phyloP scores from a whole-genome alignment of 2,797 vertebrate genomes.

The Salarias fasciatus region DNA sequence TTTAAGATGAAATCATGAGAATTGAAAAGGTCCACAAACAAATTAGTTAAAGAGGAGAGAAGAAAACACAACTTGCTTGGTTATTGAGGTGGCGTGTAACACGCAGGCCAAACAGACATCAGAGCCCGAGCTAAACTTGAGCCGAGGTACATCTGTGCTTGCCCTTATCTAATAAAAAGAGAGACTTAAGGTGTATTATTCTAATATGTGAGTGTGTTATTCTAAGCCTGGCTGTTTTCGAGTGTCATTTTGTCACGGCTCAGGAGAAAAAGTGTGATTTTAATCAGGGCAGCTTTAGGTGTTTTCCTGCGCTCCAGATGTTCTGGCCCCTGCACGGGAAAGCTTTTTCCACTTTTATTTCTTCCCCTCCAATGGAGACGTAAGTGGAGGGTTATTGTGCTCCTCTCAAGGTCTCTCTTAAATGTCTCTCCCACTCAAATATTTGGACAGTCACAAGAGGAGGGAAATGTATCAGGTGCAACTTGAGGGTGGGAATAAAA shows the following conservation, averaged over 20 bases:
- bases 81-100: constrained; percentile 71
- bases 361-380: constrained; percentile 60
- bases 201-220: constrained; percentile 71
- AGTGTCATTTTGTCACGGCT: constrained; percentile 74
- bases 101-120: constrained; percentile 84
- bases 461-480: constrained; percentile 78
- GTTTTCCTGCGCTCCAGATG: constrained; percentile 80
- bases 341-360: constrained; percentile 58
- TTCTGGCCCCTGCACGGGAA: constrained; percentile 51
- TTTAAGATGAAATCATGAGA: constrained; percentile 88
- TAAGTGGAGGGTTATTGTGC: constrained; percentile 77
- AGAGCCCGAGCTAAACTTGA: constrained; percentile 63
- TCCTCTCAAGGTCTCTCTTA: constrained; percentile 77
- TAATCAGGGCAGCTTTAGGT: constrained; percentile 77
- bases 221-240: constrained; percentile 69
- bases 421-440: constrained; percentile 80
- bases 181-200: constrained; percentile 74
- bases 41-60: constrained; percentile 81
- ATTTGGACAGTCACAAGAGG: constrained; percentile 81
- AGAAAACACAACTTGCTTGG: constrained; percentile 59
- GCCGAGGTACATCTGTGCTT: constrained; percentile 55
- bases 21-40: constrained; percentile 92
- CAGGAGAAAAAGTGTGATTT: constrained; percentile 74
- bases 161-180: constrained; percentile 76
- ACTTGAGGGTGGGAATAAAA: constrained; percentile 16